These are phyloP conservation scores for Antechinus stuartii DNA, from an alignment of 2,113 vertebrate species.

Conservation along the genomic window DNA sequence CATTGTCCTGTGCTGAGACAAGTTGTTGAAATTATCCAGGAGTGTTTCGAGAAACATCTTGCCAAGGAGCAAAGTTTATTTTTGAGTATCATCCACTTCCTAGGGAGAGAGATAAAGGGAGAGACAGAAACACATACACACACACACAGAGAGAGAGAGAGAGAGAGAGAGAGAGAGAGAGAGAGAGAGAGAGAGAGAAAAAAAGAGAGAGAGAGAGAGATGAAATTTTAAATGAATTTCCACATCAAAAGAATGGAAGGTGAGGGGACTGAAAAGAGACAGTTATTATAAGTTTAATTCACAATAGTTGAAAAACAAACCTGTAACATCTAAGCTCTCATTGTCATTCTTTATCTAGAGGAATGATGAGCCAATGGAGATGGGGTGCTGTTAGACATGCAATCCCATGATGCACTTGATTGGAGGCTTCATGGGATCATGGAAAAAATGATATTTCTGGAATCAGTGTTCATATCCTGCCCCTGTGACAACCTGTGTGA, in stretches of 20 bases:
- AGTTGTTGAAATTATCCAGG: neutral
- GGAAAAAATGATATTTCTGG: no score
- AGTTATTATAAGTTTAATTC: constrained; percentile 32
- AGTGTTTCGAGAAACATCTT: neutral
- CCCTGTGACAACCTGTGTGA: no score
- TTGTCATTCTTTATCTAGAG: constrained; percentile 9
- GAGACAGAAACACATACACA: no score
- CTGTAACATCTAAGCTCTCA: neutral
- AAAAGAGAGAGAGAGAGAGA: no score
- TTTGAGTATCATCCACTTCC: neutral
- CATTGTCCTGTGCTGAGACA: neutral
- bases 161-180: no score
- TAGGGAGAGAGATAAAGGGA: neutral
- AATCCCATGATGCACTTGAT: neutral
- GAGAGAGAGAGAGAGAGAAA: no score
- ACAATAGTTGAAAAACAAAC: constrained; percentile 46
- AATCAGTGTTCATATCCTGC: no score
- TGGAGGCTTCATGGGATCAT: neutral
- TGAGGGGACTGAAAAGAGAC: neutral
- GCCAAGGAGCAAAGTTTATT: neutral
- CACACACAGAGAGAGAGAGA: no score
- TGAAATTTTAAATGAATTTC: constrained; percentile 20
- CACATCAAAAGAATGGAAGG: constrained; percentile 7
- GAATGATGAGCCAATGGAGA: neutral
- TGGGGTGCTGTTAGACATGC: neutral